These are phyloP conservation scores for Piliocolobus tephrosceles DNA, from an alignment of 2,113 vertebrate genomes.

Conservation along the genomic window DNA sequence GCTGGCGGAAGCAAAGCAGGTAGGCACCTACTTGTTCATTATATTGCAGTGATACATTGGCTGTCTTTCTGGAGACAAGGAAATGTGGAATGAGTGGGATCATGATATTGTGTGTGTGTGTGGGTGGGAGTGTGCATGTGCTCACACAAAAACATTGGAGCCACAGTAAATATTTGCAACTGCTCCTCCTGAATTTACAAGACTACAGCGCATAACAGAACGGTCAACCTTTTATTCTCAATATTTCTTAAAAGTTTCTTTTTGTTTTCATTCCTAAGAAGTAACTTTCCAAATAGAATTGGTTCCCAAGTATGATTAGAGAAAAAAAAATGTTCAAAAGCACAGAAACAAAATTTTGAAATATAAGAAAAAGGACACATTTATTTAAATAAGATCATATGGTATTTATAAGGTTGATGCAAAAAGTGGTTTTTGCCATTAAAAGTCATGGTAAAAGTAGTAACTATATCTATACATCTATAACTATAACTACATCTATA, in stretches of 20 bases:
- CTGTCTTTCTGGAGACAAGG: neutral
- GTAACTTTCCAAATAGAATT: neutral
- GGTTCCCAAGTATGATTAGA: neutral
- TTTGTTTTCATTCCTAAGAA: neutral
- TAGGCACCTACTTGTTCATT: neutral
- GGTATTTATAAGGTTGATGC: too few relatives aligned
- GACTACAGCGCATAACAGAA: rapidly evolving
- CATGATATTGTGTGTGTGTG: neutral
- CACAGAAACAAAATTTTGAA: neutral
- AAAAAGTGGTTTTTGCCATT: too few relatives aligned
- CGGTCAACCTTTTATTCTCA: neutral
- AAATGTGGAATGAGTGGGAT: neutral
- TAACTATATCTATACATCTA: neutral
- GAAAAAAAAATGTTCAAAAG: neutral
- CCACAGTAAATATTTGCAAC: neutral
- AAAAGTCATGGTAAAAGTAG: too few relatives aligned
- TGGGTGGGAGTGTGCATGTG: neutral
- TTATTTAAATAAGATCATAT: neutral
- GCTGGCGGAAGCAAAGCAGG: too few relatives aligned
- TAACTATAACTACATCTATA: too few relatives aligned
- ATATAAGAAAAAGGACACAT: too few relatives aligned
- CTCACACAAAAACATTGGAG: too few relatives aligned
- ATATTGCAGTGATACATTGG: neutral
- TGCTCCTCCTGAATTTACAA: neutral
- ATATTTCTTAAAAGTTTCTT: neutral